Evolutionary conservation across 2,113 vertebrate species (phyloP), one percentile per base, ranked within the genome.

Genomic region (Syngnathoides biaculeatus): DNA sequence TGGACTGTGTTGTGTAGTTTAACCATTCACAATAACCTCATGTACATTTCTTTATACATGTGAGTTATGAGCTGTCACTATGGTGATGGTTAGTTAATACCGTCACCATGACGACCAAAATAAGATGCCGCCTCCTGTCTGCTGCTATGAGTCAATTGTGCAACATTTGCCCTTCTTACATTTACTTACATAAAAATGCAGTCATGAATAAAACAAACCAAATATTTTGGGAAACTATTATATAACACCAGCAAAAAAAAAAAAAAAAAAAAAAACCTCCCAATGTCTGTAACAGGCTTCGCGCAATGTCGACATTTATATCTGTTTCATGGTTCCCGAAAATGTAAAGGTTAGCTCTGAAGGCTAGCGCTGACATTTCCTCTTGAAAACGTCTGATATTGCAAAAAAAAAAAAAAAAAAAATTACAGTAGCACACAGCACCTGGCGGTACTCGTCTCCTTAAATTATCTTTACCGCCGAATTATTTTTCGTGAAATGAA

Each of bases 291-390:
- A 59, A 45, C 4, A 42, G 42, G 35, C 19, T 30, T 43, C 38
- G 63, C 45, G 66, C 22, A 64, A 6, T 38, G 8, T 26, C 40
- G 26, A 42, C 30, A 55, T 63, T 67, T 65, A 30, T 47, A 35
- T 72, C 45, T 59, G 50, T 78, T 68, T 68, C 48, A 40, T 47
- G 53, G 56, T 71, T 59, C 22, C 68, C 22, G 24, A 72, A 69
- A 70, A 65, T 47, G 13, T 22, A 78, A 87, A 82, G 71, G 78
- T 83, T 79, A 64, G 30, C 47, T 63, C 77, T 80, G 47, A 73
- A 50, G 81, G 80, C 73, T 64, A 65, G 22, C 19, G 62, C 48
- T 86, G 74, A 70, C 74, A 77, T 85, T 83, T 87, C 38, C 8
- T 53, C 24, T 35, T 39, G 14, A 56, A 68, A 72, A 69, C 27